Percentiles rank a stretch among this genome's conserved stretches.
phyloP scores from a whole-genome alignment of 2,797 vertebrate species.

The Luscinia luscinia region DNA sequence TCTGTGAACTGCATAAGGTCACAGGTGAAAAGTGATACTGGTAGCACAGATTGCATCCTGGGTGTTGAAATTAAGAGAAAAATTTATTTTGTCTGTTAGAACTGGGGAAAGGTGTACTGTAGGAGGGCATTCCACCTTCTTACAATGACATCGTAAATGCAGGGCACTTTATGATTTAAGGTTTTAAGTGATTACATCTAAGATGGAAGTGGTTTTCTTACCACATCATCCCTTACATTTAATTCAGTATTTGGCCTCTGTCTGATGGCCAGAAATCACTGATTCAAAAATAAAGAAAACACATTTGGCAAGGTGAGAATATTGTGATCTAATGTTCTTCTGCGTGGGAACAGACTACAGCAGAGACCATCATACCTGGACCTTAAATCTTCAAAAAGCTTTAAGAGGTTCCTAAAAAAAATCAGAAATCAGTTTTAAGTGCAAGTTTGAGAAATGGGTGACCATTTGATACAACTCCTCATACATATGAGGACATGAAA shows the following conservation, averaged over 20 bases:
- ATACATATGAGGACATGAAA: background rate
- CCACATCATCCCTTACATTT: background rate
- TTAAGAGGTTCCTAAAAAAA: background rate
- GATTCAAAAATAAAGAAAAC: background rate
- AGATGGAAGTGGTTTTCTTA: background rate
- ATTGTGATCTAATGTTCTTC: background rate
- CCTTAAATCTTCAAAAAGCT: background rate
- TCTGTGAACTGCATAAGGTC: background rate
- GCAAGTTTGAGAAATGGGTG: background rate
- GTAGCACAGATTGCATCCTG: background rate
- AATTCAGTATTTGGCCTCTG: background rate
- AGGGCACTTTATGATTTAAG: background rate
- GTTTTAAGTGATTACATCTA: background rate
- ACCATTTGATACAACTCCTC: background rate
- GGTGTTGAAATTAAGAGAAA: background rate
- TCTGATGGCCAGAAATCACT: background rate
- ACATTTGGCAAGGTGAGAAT: background rate
- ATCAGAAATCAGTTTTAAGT: background rate
- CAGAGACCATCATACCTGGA: background rate
- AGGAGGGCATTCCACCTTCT: background rate
- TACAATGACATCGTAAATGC: fast-evolving
- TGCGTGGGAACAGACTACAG: background rate
- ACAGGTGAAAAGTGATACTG: background rate
- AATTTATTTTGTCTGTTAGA: background rate
- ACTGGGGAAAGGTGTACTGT: background rate